Evolutionary conservation across 2,113 vertebrate species (phyloP).

Genomic region (Vireo altiloquus): DNA sequence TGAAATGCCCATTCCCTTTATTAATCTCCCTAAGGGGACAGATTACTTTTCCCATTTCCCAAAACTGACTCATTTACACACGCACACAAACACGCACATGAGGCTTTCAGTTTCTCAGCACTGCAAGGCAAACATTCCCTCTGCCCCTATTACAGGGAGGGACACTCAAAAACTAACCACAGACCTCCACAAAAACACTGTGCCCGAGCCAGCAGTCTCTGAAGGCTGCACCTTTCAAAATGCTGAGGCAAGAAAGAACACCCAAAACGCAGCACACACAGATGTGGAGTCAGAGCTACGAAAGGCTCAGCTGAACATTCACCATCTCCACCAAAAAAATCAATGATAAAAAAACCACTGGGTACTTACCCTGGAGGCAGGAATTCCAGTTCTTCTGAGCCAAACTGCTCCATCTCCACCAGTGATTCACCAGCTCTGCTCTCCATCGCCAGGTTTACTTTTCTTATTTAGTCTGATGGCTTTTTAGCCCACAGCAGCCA

Average conservation of each 20-base stretch:
- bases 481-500: not conserved
- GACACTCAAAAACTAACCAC: not conserved
- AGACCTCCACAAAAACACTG: not conserved
- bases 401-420: not conserved
- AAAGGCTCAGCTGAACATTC: not conserved
- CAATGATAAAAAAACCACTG: rapidly evolving
- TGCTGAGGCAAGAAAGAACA: not conserved
- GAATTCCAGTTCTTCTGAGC: not conserved
- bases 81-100: rapidly evolving
- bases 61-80: not conserved
- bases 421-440: rapidly evolving
- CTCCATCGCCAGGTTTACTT: not conserved
- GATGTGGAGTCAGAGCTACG: not conserved
- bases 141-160: not conserved
- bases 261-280: not conserved
- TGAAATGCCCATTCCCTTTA: not conserved
- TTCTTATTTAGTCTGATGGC: not conserved
- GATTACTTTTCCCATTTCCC: not conserved
- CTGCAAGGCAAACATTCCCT: not conserved
- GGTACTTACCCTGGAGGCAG: not conserved
- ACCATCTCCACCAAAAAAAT: not conserved
- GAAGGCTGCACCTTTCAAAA: no score
- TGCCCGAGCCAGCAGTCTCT: rapidly evolving
- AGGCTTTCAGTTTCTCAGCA: not conserved
- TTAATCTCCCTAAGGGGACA: not conserved